A percentile compares a stretch with the other conserved stretches of the same genome.
phyloP scores from a whole-genome alignment of 2,888 invertebrate species.

The Gymnocheta viridis region DNA sequence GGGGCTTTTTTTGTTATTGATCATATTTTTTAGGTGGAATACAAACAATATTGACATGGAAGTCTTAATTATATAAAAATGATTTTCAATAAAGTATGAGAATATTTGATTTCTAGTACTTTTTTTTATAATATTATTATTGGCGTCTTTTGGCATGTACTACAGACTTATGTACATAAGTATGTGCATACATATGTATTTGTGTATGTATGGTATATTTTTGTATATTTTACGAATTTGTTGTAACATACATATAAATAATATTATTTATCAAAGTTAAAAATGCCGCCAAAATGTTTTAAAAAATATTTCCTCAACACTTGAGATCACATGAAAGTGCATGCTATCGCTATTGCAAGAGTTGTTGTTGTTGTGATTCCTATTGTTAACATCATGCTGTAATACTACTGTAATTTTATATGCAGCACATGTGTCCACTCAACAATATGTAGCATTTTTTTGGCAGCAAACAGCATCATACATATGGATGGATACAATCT shows the following conservation, averaged over 20 bases:
- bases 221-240: no score
- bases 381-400: slow-evolving; percentile 8
- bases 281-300: slow-evolving; percentile 44
- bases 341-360: slow-evolving; percentile 17
- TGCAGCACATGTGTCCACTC: slow-evolving; percentile 57
- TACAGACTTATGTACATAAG: not conserved
- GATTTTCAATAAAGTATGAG: not conserved
- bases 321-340: slow-evolving; percentile 25
- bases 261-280: slow-evolving; percentile 56
- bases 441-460: slow-evolving; percentile 21
- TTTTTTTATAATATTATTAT: not conserved
- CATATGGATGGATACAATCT: slow-evolving; percentile 47
- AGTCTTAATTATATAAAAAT: not conserved
- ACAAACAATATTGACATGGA: not conserved
- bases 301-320: slow-evolving; percentile 65
- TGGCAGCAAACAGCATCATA: slow-evolving; percentile 41
- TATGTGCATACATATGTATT: not conserved
- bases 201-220: not conserved
- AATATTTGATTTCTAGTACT: not conserved
- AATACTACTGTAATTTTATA: slow-evolving; percentile 48
- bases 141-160: not conserved
- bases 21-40: not conserved
- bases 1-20: not conserved
- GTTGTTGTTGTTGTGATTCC: not conserved
- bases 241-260: no score